A percentile compares a stretch with the other conserved stretches of the same genome.
Conservation (phyloP, 2,113 vertebrate genomes). For the Oncorhynchus clarkii region DNA sequence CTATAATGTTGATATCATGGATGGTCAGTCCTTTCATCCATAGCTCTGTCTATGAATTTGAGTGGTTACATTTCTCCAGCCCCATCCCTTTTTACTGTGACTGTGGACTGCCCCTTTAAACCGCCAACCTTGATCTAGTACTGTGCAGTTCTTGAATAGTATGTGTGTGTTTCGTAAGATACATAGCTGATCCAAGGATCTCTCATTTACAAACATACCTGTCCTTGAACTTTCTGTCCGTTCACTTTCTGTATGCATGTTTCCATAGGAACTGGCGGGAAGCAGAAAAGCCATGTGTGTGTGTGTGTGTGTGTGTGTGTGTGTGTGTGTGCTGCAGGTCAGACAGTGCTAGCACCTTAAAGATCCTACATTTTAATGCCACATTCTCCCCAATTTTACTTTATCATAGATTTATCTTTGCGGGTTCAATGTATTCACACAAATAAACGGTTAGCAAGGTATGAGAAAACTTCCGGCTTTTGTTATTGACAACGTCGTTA, state of each 20-base stretch:
- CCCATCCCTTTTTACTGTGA: no score
- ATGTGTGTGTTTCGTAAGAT: conserved; percentile 6
- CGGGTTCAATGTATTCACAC: conserved; percentile 1
- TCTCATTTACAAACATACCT: conserved; percentile 71
- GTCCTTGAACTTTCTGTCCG: conserved; percentile 65
- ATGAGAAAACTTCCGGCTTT: neutral
- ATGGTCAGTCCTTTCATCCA: no score
- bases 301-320: conserved; percentile 16
- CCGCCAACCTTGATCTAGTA: no score
- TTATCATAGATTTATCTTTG: conserved; percentile 18
- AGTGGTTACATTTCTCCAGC: no score
- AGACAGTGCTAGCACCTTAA: conserved; percentile 43
- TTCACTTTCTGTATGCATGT: conserved; percentile 59
- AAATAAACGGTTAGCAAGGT: conserved; percentile 2
- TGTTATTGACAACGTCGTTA: neutral
- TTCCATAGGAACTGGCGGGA: conserved; percentile 69
- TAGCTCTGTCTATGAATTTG: no score
- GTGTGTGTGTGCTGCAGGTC: conserved; percentile 29
- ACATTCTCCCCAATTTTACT: conserved; percentile 41
- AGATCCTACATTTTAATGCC: conserved; percentile 36
- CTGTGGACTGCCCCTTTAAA: no score
- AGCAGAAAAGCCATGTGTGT: conserved; percentile 47
- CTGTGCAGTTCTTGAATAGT: no score
- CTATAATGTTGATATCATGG: no score
- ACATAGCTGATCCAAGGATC: conserved; percentile 43